A percentile compares a stretch with the other conserved stretches of the same genome.
phyloP scores from a whole-genome alignment of 2,888 invertebrate genomes.

The Branchipolynoe longqiensis region DNA sequence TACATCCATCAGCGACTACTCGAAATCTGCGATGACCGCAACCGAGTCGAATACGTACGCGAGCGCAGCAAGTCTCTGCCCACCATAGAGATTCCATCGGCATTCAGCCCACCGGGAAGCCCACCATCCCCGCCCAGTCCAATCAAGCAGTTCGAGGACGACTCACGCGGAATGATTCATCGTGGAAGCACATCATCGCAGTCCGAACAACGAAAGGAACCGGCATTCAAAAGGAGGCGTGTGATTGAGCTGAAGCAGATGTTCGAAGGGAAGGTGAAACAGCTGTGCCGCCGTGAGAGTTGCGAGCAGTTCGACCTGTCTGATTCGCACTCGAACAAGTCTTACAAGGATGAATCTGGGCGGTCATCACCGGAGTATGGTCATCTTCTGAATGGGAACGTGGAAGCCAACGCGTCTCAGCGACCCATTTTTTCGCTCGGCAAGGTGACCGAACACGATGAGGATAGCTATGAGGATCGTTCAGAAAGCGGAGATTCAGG shows the following conservation, averaged over 20 bases:
- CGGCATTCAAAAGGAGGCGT: constrained; percentile 86
- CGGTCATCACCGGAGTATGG: constrained; percentile 46
- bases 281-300: constrained; percentile 65
- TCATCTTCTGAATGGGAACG: constrained; percentile 9
- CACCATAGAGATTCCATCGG: constrained; percentile 72
- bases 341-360: constrained; percentile 58
- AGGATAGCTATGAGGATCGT: constrained; percentile 62
- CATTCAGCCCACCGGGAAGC: constrained; percentile 35
- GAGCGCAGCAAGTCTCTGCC: constrained; percentile 96
- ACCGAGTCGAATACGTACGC: constrained; percentile 88
- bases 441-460: constrained; percentile 62
- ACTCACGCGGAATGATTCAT: background rate
- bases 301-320: constrained; percentile 87
- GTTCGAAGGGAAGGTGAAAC: constrained; percentile 91
- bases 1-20: constrained; percentile 85
- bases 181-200: background rate
- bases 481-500: constrained; percentile 57
- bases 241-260: constrained; percentile 95
- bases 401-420: background rate
- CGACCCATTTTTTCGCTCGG: constrained; percentile 69
- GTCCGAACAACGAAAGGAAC: constrained; percentile 71
- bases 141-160: constrained; percentile 24
- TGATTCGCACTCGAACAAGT: constrained; percentile 53
- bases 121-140: constrained; percentile 45
- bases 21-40: constrained; percentile 90